These are phyloP conservation scores for Phalangium opilio DNA, from an alignment of 2,888 invertebrate species.

Conservation along the genomic window DNA sequence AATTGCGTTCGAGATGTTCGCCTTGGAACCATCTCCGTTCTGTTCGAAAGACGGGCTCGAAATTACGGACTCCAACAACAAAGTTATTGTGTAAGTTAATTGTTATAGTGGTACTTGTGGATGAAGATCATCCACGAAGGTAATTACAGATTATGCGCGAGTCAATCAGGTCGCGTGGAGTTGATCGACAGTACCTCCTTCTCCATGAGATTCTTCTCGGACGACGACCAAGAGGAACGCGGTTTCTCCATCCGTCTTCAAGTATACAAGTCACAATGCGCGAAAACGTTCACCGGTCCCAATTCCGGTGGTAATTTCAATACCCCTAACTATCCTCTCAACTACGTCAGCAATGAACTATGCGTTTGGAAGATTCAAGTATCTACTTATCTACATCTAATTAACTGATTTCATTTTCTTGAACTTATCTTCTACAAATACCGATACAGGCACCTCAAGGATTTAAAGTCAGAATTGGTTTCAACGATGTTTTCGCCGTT, in stretches of 20 bases:
- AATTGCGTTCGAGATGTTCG: conserved; percentile 13
- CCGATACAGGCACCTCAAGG: conserved; percentile 9
- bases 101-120: neutral
- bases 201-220: conserved; percentile 8
- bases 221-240: conserved; percentile 1
- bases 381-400: too few relatives aligned
- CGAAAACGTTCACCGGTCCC: conserved; percentile 1
- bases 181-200: conserved; percentile 8
- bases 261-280: conserved; percentile 12
- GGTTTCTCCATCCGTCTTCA: conserved; percentile 9
- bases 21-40: conserved; percentile 7
- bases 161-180: conserved; percentile 8
- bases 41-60: conserved; percentile 11
- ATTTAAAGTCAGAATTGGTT: conserved; percentile 4
- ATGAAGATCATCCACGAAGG: neutral
- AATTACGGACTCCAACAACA: conserved; percentile 6
- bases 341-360: conserved; percentile 10
- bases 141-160: conserved; percentile 9
- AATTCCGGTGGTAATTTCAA: neutral
- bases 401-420: too few relatives aligned
- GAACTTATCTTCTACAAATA: too few relatives aligned
- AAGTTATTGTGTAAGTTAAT: conserved; percentile 10
- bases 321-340: conserved; percentile 8
- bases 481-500: conserved; percentile 9
- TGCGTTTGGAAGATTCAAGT: conserved; percentile 14